Percentiles rank a stretch among this genome's conserved stretches.
Evolutionary conservation across 30 jellyfish, hydroid and myxozoan genomes (phyloP).

Genomic region (Morbakka virulenta): DNA sequence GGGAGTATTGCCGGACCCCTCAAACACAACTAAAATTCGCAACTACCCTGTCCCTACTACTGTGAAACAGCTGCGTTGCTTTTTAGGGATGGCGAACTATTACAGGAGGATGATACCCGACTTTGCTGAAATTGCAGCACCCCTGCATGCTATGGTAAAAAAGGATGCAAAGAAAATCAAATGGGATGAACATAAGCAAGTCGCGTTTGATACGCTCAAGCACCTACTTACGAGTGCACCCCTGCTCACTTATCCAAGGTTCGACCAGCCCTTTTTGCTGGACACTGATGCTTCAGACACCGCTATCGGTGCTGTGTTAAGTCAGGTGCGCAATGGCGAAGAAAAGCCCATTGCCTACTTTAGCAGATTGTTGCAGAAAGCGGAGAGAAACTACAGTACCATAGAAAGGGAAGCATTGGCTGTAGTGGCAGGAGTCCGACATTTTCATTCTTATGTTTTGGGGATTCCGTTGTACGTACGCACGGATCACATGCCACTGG

Average conservation of each 20-base stretch:
- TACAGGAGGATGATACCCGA: slow-evolving; percentile 27
- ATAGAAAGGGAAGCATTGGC: slow-evolving; percentile 59
- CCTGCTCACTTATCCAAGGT: slow-evolving; percentile 35
- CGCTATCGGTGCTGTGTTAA: slow-evolving; percentile 41
- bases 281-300: slow-evolving; percentile 48
- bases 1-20: slow-evolving; percentile 55
- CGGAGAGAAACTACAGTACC: slow-evolving; percentile 46
- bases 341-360: slow-evolving; percentile 30
- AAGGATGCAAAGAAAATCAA: background rate
- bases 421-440: slow-evolving; percentile 39
- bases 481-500: slow-evolving; percentile 4
- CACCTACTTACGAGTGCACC: slow-evolving; percentile 32
- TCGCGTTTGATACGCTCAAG: slow-evolving; percentile 13
- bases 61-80: slow-evolving; percentile 7
- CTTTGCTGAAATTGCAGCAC: slow-evolving; percentile 55
- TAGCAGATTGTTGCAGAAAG: slow-evolving; percentile 24
- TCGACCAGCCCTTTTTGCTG: slow-evolving; percentile 21
- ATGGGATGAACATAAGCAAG: slow-evolving; percentile 29
- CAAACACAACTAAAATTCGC: background rate
- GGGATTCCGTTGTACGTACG: background rate
- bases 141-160: slow-evolving; percentile 31
- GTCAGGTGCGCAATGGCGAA: slow-evolving; percentile 3
- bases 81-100: slow-evolving; percentile 11
- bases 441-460: no score
- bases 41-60: slow-evolving; percentile 18